Evolutionary conservation across 2,888 invertebrate species (phyloP).

Genomic region (Cerastis rubricosa): DNA sequence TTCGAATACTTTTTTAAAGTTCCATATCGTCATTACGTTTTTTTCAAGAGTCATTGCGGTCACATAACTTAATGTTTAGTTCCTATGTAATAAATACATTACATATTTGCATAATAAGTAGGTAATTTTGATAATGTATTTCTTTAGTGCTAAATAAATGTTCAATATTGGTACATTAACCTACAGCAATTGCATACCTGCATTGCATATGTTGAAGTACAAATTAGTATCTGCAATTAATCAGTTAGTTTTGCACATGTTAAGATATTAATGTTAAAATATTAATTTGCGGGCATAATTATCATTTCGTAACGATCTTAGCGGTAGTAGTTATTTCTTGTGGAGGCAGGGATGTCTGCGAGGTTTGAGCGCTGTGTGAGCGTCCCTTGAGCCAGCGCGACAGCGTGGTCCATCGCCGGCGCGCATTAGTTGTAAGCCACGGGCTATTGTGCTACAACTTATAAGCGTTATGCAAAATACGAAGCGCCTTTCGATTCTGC

Average conservation of each 20-base stretch:
- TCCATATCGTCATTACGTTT: conserved; percentile 65
- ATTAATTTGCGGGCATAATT: conserved; percentile 44
- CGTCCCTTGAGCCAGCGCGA: conserved; percentile 66
- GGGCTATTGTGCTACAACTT: conserved; percentile 83
- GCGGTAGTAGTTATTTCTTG: conserved; percentile 12
- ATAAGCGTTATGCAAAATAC: conserved; percentile 88
- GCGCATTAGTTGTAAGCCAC: conserved; percentile 78
- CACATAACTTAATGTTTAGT: conserved; percentile 43
- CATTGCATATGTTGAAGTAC: conserved; percentile 26
- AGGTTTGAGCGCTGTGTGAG: conserved; percentile 63
- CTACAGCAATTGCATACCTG: conserved; percentile 20
- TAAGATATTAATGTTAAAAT: conserved; percentile 47
- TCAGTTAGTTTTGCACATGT: conserved; percentile 40
- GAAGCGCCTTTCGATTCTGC: conserved; percentile 87
- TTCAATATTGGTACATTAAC: conserved; percentile 32
- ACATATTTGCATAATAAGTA: conserved; percentile 57
- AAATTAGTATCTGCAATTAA: conserved; percentile 57
- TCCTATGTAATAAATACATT: conserved; percentile 30
- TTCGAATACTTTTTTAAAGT: conserved; percentile 81
- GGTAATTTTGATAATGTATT: conserved; percentile 38
- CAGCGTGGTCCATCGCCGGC: conserved; percentile 65
- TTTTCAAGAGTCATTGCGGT: conserved; percentile 41
- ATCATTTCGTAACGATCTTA: conserved; percentile 35
- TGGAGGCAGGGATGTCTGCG: conserved; percentile 10
- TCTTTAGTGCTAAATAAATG: conserved; percentile 31